A percentile compares a stretch with the other conserved stretches of the same genome.
Conservation (phyloP, 1,140 invertebrate species). For the Oncopodura yosiiana region DNA sequence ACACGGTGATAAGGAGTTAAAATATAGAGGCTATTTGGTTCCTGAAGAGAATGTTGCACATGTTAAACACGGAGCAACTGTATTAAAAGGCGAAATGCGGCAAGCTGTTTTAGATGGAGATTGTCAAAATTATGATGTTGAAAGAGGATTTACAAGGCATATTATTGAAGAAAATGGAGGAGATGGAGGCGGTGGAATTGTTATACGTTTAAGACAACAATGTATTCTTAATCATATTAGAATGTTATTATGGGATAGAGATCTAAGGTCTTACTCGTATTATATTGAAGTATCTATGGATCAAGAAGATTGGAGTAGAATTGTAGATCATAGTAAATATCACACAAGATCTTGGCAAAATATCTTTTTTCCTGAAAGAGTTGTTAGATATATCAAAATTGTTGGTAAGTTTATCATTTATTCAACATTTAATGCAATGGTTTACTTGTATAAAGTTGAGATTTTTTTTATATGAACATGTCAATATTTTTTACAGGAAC, state of each 20-base stretch:
- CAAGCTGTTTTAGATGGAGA: slow-evolving; percentile 79
- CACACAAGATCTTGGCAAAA: slow-evolving; percentile 93
- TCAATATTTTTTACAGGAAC: too few species aligned
- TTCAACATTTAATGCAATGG: slow-evolving; percentile 30
- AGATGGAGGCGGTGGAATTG: slow-evolving; percentile 60
- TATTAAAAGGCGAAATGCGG: slow-evolving; percentile 77
- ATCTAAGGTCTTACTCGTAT: slow-evolving; percentile 92
- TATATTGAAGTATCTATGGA: slow-evolving; percentile 94
- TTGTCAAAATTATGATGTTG: slow-evolving; percentile 76
- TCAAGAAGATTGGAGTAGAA: slow-evolving; percentile 84
- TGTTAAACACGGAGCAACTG: slow-evolving; percentile 61
- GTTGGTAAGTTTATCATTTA: too few species aligned
- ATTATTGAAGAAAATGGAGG: slow-evolving; percentile 67
- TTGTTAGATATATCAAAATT: slow-evolving; percentile 76
- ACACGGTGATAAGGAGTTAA: slow-evolving; percentile 62
- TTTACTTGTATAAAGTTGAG: neutral
- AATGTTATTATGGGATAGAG: slow-evolving; percentile 88
- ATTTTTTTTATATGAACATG: neutral
- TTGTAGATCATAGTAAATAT: slow-evolving; percentile 83
- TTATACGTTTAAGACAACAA: slow-evolving; percentile 73
- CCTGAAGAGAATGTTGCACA: slow-evolving; percentile 86
- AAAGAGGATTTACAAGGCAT: slow-evolving; percentile 84
- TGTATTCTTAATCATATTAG: slow-evolving; percentile 89
- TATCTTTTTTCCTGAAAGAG: slow-evolving; percentile 79
- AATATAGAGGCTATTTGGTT: slow-evolving; percentile 67